Conservation (phyloP, 92 coral and sea anemone species). For the Ricordea florida region DNA sequence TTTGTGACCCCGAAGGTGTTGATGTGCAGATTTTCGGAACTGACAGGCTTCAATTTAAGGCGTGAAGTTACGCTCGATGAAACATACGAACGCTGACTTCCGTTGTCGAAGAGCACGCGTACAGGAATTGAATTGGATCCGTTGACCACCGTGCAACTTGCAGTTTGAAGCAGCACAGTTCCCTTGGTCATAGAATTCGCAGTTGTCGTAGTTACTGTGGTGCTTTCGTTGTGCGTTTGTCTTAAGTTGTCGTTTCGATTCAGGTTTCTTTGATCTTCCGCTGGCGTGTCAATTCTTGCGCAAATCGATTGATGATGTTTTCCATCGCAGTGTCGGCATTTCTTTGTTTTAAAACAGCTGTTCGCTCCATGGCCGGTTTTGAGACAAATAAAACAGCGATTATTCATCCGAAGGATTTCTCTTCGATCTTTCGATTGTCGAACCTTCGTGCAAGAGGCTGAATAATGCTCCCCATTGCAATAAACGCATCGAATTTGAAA, state of each 20-base stretch:
- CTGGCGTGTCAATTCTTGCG: neutral
- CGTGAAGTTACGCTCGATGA: conserved; percentile 4
- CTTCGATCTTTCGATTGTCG: neutral
- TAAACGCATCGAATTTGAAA: conserved; percentile 31
- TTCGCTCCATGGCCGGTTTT: neutral
- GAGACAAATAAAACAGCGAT: conserved; percentile 41
- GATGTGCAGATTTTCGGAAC: conserved; percentile 16
- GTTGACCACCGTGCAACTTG: conserved; percentile 12
- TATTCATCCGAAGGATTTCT: conserved; percentile 14
- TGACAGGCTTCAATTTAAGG: conserved; percentile 30
- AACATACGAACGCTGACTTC: conserved; percentile 14
- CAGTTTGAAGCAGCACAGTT: conserved; percentile 22
- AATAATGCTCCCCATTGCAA: conserved; percentile 40
- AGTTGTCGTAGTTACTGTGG: too few species aligned
- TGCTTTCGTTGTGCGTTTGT: too few species aligned
- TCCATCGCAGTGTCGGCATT: conserved; percentile 15
- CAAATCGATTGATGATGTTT: conserved; percentile 31
- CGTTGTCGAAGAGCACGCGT: conserved; percentile 37
- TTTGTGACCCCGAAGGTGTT: conserved; percentile 28
- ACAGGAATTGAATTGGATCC: too few species aligned
- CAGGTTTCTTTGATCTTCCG: neutral
- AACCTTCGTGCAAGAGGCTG: conserved; percentile 43
- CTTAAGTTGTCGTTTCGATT: too few species aligned
- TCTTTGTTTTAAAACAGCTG: neutral
- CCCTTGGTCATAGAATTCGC: neutral